phyloP scores from a whole-genome alignment of 2,888 invertebrate species.

The Rotaria macrura region DNA sequence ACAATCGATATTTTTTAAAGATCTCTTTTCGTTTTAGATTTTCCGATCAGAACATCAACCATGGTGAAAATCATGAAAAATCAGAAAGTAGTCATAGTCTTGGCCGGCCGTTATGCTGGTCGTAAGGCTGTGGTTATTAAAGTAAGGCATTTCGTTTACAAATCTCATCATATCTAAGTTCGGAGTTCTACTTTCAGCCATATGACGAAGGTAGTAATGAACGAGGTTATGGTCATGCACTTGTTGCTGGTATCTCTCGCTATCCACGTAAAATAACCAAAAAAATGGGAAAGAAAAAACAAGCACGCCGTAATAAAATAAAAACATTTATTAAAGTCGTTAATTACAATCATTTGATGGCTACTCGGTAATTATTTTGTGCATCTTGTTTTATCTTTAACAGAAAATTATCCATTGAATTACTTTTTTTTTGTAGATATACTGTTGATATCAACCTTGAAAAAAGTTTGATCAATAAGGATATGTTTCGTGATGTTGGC shows the following conservation, averaged over 20 bases:
- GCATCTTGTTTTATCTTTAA: not conserved
- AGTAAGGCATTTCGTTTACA: constrained; percentile 36
- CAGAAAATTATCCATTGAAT: too few species aligned
- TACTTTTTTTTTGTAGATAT: constrained; percentile 61
- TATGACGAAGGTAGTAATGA: constrained; percentile 91
- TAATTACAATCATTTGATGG: constrained; percentile 56
- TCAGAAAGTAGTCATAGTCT: constrained; percentile 95
- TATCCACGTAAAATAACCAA: constrained; percentile 89
- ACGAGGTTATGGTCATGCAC: constrained; percentile 88
- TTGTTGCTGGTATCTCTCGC: constrained; percentile 93
- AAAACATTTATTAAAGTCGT: constrained; percentile 90
- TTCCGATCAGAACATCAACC: not conserved
- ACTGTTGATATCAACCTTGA: constrained; percentile 82
- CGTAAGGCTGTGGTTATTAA: constrained; percentile 88
- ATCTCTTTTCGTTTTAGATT: not conserved
- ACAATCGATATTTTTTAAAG: not conserved
- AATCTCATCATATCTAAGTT: not conserved
- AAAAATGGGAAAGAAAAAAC: constrained; percentile 72
- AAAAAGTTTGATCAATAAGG: constrained; percentile 67
- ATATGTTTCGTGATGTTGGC: constrained; percentile 86
- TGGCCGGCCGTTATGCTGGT: constrained; percentile 94
- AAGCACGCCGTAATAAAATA: constrained; percentile 87
- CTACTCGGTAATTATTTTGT: constrained; percentile 50
- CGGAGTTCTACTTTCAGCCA: constrained; percentile 54
- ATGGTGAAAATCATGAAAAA: constrained; percentile 99